Conservation (phyloP, 2,113 vertebrate genomes). For the Scytalopus superciliaris region DNA sequence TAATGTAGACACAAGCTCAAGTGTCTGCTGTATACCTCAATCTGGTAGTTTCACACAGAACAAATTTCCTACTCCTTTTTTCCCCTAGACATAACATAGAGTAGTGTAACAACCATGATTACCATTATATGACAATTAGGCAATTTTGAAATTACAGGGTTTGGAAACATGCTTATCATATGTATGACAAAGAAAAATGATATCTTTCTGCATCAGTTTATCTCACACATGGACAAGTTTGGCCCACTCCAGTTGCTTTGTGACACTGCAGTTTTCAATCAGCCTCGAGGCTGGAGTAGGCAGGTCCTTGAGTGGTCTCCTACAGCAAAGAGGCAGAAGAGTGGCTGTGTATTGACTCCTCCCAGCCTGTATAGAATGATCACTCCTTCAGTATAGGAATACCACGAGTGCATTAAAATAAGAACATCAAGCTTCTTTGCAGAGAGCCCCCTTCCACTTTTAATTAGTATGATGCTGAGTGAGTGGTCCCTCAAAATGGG, state of each 20-base stretch:
- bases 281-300: background rate
- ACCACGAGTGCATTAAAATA: background rate
- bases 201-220: background rate
- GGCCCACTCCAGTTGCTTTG: background rate
- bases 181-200: background rate
- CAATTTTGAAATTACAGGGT: constrained; percentile 48
- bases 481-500: background rate
- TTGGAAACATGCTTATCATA: constrained; percentile 30
- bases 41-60: constrained; percentile 12
- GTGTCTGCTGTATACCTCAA: background rate
- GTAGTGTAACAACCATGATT: constrained; percentile 37
- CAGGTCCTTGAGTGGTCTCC: background rate
- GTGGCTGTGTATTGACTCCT: background rate
- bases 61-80: background rate
- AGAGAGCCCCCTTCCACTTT: background rate
- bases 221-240: background rate
- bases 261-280: background rate
- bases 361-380: background rate
- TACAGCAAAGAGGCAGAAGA: background rate
- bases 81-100: background rate
- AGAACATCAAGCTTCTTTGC: background rate
- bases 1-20: constrained; percentile 1
- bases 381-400: background rate
- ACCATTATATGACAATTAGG: constrained; percentile 41
- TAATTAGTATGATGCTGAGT: background rate